phyloP scores from a whole-genome alignment of 2,888 invertebrate species.

The Danaus chrysippus region DNA sequence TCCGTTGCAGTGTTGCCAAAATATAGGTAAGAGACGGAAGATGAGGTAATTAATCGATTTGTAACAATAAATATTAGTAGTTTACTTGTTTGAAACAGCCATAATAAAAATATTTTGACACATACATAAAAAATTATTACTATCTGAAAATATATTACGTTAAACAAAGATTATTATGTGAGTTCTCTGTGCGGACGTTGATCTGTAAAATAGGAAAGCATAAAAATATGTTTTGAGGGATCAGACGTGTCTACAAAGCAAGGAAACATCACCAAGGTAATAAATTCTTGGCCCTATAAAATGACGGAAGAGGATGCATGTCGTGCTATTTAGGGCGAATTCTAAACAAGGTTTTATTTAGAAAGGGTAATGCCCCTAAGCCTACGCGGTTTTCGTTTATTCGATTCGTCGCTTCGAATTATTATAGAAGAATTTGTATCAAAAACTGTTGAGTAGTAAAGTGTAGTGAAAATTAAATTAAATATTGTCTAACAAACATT shows the following conservation, averaged over 20 bases:
- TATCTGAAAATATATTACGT: too few species aligned
- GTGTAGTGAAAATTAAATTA: too few species aligned
- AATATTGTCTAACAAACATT: too few species aligned
- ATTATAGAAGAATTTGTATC: too few species aligned
- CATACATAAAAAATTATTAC: neutral
- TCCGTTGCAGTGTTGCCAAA: constrained; percentile 40
- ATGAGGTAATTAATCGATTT: constrained; percentile 38
- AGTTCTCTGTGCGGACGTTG: too few species aligned
- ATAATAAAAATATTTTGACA: neutral
- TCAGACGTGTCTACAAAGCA: neutral
- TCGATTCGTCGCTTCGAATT: too few species aligned
- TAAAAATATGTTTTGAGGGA: neutral
- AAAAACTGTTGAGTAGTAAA: too few species aligned
- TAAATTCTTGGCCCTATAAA: constrained; percentile 20
- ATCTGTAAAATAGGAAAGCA: neutral
- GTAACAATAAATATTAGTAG: constrained; percentile 20
- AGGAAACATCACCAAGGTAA: constrained; percentile 13
- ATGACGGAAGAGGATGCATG: constrained; percentile 24
- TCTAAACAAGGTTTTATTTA: constrained; percentile 23
- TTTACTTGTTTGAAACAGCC: neutral
- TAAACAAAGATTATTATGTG: too few species aligned
- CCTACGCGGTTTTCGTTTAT: neutral
- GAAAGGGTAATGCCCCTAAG: constrained; percentile 8
- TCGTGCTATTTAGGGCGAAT: constrained; percentile 15
- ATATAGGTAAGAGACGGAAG: constrained; percentile 37